Evolutionary conservation across 2,797 vertebrate species (phyloP).

Genomic region (Triplophysa yarkandensis): DNA sequence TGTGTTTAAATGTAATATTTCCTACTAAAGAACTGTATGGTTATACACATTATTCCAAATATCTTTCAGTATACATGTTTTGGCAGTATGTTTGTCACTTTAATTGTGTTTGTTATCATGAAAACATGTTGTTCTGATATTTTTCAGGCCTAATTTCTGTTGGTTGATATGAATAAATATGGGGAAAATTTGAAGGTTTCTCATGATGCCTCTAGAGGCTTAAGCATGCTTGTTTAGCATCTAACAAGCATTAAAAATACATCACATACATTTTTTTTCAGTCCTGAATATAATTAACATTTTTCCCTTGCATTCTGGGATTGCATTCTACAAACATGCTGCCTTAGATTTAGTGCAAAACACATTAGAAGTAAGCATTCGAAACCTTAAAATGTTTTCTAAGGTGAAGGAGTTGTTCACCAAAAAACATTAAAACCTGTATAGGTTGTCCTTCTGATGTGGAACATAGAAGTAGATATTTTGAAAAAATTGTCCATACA

Average conservation of each 20-base stretch:
- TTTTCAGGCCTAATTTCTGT: constrained; percentile 23
- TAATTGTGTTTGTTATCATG: constrained; percentile 26
- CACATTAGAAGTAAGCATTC: background rate
- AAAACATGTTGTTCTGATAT: constrained; percentile 24
- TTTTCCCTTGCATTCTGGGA: background rate
- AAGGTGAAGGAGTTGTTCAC: no score
- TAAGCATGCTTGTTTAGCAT: background rate
- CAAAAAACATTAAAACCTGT: no score
- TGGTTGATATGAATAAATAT: constrained; percentile 26
- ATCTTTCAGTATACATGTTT: no score
- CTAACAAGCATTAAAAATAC: background rate
- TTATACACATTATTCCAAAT: no score
- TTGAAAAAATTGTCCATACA: no score
- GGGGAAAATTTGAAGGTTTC: constrained; percentile 25
- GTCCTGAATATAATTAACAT: constrained; percentile 2
- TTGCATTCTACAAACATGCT: background rate
- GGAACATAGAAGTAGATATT: no score
- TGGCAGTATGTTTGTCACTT: background rate
- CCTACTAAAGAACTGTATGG: no score
- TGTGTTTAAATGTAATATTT: no score
- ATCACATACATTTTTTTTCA: background rate
- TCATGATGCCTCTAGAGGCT: background rate
- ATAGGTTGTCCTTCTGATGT: no score
- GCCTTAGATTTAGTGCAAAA: background rate
- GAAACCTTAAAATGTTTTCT: no score